Percentiles rank a stretch among this genome's conserved stretches.
These are phyloP conservation scores for Xenopus petersii DNA, from an alignment of 2,797 vertebrate species.

Conservation along the genomic window DNA sequence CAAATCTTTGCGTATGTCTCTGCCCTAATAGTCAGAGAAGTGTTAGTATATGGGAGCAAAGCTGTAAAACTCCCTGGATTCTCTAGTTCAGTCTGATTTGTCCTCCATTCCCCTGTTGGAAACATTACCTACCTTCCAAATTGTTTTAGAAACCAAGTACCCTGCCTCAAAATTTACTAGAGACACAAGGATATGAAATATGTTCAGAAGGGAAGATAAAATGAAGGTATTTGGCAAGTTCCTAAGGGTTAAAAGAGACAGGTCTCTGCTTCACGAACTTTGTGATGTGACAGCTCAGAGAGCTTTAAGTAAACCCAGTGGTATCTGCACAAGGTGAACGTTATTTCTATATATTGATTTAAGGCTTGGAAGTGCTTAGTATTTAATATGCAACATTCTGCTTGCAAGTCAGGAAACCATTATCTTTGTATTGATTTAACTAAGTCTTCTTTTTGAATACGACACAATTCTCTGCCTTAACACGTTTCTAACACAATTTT, in stretches of 20 bases:
- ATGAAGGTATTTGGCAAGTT: constrained; percentile 7
- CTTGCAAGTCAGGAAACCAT: constrained; percentile 49
- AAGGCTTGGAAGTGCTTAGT: constrained; percentile 46
- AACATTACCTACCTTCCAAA: too few relatives aligned
- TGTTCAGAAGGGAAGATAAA: not conserved
- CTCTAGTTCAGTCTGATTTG: too few relatives aligned
- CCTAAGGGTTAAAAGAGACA: not conserved
- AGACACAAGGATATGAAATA: too few relatives aligned
- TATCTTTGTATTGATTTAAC: constrained; percentile 46
- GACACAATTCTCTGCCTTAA: constrained; percentile 5
- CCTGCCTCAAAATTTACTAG: too few relatives aligned
- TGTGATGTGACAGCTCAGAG: constrained; percentile 37
- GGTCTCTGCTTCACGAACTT: constrained; percentile 12
- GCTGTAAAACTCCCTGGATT: too few relatives aligned
- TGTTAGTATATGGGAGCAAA: too few relatives aligned
- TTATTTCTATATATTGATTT: constrained; percentile 46
- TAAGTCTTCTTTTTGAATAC: constrained; percentile 29
- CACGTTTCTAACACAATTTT: constrained; percentile 1
- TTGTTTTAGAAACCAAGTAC: too few relatives aligned
- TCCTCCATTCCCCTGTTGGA: too few relatives aligned
- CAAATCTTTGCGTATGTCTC: too few relatives aligned
- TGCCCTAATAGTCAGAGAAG: too few relatives aligned
- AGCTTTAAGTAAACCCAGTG: constrained; percentile 44
- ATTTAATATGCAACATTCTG: constrained; percentile 50
- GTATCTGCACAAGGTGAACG: constrained; percentile 43